Evolutionary conservation across 2,113 vertebrate genomes (phyloP).

Genomic region (Paradoxurus hermaphroditus): DNA sequence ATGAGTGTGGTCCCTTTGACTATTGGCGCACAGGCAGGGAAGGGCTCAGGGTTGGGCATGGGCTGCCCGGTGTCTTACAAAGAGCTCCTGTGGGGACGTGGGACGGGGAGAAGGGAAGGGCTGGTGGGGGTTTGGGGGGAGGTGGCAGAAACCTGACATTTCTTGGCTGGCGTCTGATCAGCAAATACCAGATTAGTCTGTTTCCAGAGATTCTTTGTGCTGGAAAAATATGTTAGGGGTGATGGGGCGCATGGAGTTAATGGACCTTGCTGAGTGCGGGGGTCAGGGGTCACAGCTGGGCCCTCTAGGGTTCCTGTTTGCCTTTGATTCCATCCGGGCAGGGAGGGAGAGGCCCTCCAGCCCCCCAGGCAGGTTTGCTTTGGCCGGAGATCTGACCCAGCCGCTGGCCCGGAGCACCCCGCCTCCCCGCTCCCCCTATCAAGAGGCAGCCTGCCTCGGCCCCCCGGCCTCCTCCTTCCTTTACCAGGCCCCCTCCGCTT

Average conservation of each 20-base stretch:
- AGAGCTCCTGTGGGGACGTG: not conserved
- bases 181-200: not conserved
- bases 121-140: too few relatives aligned
- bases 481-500: not conserved
- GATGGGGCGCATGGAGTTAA: constrained; percentile 41
- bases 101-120: not conserved
- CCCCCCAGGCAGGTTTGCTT: constrained; percentile 72
- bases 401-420: constrained; percentile 47
- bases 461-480: not conserved
- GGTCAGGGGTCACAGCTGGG: constrained; percentile 73
- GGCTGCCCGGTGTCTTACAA: not conserved
- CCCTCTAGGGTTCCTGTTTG: constrained; percentile 70
- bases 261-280: constrained; percentile 39
- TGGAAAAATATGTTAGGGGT: not conserved
- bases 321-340: constrained; percentile 73
- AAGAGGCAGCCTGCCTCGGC: constrained; percentile 17
- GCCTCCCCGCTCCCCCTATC: constrained; percentile 55
- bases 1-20: not conserved
- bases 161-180: not conserved
- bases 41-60: not conserved
- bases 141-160: not conserved
- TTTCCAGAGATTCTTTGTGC: constrained; percentile 18
- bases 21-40: not conserved
- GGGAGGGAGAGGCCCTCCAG: constrained; percentile 48
- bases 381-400: constrained; percentile 74